phyloP scores from a whole-genome alignment of 2,888 invertebrate genomes.

The Biston stratarius region DNA sequence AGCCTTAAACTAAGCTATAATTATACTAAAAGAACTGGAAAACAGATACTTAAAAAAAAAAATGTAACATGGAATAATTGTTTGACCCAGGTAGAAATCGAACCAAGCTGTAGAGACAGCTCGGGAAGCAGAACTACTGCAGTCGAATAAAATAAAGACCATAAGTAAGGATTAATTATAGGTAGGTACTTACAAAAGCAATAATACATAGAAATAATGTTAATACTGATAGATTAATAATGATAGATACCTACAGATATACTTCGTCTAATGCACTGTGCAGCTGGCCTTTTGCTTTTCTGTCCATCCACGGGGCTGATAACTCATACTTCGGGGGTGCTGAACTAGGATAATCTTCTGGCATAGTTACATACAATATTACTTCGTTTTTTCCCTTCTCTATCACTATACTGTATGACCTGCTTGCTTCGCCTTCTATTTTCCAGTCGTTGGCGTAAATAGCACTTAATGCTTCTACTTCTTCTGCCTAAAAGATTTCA shows the following conservation, averaged over 20 bases:
- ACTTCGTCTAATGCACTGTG: constrained; percentile 87
- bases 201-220: constrained; percentile 2
- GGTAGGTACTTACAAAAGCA: background rate
- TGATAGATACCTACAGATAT: constrained; percentile 87
- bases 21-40: no score
- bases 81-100: no score
- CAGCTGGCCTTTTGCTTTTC: constrained; percentile 85
- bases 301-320: constrained; percentile 90
- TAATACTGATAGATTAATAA: no score
- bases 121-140: no score
- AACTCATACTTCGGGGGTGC: constrained; percentile 90
- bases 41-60: no score
- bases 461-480: constrained; percentile 90
- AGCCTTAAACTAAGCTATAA: no score
- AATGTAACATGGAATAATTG: no score
- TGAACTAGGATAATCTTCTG: constrained; percentile 87
- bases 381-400: constrained; percentile 81
- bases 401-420: constrained; percentile 87
- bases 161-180: background rate
- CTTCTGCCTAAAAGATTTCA: constrained; percentile 82
- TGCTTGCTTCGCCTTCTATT: constrained; percentile 84
- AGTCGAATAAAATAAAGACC: no score
- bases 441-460: constrained; percentile 91
- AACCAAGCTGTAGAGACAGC: no score
- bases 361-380: constrained; percentile 88